These are phyloP conservation scores for Polyploca ridens DNA, from an alignment of 2,888 invertebrate species.

Conservation along the genomic window DNA sequence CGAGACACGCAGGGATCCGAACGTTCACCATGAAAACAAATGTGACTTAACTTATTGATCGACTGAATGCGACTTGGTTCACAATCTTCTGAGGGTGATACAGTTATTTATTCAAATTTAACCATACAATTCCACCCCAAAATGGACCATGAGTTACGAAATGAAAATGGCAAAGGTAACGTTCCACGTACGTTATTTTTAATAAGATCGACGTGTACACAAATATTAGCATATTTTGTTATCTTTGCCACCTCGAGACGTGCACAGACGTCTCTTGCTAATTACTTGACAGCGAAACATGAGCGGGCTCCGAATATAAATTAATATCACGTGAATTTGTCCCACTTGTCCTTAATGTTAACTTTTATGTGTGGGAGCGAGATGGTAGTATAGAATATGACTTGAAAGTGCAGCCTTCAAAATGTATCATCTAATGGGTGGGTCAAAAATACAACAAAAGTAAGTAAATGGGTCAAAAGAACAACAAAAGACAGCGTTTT, in stretches of 20 bases:
- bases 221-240: constrained; percentile 17
- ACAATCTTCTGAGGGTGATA: background rate
- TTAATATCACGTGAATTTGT: constrained; percentile 46
- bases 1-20: background rate
- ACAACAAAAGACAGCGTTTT: too few relatives aligned
- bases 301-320: constrained; percentile 41
- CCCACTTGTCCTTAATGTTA: constrained; percentile 44
- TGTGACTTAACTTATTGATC: background rate
- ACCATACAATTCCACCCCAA: background rate
- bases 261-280: constrained; percentile 28
- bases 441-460: too few relatives aligned
- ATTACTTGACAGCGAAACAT: constrained; percentile 32
- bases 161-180: background rate
- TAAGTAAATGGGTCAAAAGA: too few relatives aligned
- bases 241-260: constrained; percentile 16
- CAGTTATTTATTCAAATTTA: background rate
- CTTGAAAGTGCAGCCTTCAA: too few relatives aligned
- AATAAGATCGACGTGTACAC: constrained; percentile 10
- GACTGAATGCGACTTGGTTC: background rate
- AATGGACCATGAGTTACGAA: background rate
- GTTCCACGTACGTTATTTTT: constrained; percentile 1
- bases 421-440: too few relatives aligned
- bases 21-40: background rate
- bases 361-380: constrained; percentile 36
- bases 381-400: constrained; percentile 13